Conservation (phyloP, 2,113 vertebrate species). For the Saccopteryx bilineata region DNA sequence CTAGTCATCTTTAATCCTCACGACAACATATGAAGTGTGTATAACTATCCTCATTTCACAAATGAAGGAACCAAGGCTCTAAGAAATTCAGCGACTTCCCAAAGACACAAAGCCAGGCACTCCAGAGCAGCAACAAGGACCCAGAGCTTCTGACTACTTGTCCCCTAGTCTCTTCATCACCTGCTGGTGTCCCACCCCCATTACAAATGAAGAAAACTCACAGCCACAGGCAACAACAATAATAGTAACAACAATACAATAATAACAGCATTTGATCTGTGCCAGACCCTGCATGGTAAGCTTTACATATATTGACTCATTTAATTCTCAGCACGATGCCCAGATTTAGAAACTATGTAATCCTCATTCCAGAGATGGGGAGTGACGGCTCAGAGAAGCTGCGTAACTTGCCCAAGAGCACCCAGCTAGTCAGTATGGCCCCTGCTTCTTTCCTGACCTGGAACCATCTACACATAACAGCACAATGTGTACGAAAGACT, state of each 20-base stretch:
- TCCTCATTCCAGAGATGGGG: neutral
- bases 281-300: neutral
- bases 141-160: rapidly evolving
- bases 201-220: neutral
- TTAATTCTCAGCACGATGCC: neutral
- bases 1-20: neutral
- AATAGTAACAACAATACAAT: neutral
- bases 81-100: neutral
- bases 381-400: neutral
- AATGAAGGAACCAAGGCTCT: neutral
- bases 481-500: neutral
- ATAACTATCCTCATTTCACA: neutral
- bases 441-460: neutral
- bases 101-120: neutral
- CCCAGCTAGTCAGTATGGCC: neutral
- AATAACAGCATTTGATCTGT: neutral
- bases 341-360: neutral
- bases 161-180: neutral
- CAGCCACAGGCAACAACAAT: neutral
- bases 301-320: neutral
- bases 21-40: neutral
- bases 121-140: neutral
- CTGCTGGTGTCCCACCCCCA: neutral
- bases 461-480: neutral
- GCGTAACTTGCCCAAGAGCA: neutral